Evolutionary conservation across 2,113 vertebrate genomes (phyloP).

Genomic region (Hydrolagus affinis): DNA sequence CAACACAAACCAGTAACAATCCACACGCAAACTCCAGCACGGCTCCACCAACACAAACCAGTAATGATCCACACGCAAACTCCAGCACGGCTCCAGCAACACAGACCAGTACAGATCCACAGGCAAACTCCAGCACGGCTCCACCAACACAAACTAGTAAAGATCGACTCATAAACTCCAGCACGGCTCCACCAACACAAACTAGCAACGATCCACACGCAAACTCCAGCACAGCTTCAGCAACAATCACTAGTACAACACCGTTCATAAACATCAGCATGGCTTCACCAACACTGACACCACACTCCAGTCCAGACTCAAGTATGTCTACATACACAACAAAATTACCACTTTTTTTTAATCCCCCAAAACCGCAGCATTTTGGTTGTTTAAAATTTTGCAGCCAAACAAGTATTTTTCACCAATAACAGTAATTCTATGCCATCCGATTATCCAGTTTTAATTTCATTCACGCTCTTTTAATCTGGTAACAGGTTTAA

Average conservation of each 20-base stretch:
- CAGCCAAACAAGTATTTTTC: background rate
- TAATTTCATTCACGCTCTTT: background rate
- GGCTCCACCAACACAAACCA: no score
- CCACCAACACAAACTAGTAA: background rate
- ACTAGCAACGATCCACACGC: background rate
- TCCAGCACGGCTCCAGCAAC: background rate
- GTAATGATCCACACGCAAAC: background rate
- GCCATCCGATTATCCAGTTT: background rate
- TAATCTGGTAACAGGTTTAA: background rate
- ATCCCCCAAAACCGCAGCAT: no score
- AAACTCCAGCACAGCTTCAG: background rate
- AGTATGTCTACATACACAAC: no score
- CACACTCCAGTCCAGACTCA: no score
- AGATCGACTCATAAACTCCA: background rate
- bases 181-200: background rate
- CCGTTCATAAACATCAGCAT: background rate
- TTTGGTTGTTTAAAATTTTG: no score
- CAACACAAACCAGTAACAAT: no score
- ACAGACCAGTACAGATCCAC: background rate
- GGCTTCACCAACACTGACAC: background rate
- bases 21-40: no score
- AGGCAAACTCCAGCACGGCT: background rate
- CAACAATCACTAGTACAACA: background rate
- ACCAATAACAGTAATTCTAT: background rate
- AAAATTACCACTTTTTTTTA: no score